These are phyloP conservation scores for Limnephilus lunatus DNA, from an alignment of 2,888 invertebrate species.

Conservation along the genomic window DNA sequence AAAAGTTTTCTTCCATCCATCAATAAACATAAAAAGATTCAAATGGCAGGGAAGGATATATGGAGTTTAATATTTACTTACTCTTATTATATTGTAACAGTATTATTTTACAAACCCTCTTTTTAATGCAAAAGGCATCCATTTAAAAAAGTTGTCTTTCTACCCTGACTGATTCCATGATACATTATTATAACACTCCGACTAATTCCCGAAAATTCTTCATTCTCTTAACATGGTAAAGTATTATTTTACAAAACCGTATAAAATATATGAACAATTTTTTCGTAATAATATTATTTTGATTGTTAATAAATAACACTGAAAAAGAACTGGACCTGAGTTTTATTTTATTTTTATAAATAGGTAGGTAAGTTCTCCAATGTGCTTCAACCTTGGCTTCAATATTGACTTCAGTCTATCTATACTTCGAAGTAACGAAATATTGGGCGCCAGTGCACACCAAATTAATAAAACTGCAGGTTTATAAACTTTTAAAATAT, in stretches of 20 bases:
- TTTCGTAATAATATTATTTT: background rate
- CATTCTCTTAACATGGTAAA: background rate
- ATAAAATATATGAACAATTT: background rate
- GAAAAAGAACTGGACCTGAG: background rate
- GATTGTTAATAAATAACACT: background rate
- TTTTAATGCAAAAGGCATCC: background rate
- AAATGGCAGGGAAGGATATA: background rate
- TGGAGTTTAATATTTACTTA: background rate
- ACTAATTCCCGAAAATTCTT: background rate
- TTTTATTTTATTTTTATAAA: background rate
- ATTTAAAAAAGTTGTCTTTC: background rate
- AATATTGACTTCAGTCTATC: background rate
- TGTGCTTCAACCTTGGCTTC: background rate
- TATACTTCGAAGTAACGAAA: background rate
- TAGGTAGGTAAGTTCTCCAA: background rate
- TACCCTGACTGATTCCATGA: background rate
- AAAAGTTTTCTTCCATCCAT: too few species aligned
- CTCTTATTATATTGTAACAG: background rate
- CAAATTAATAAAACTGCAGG: too few species aligned
- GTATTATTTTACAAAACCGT: too few species aligned
- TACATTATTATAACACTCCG: background rate
- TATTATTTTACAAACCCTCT: background rate
- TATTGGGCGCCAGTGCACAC: too few species aligned
- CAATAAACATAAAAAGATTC: too few species aligned
- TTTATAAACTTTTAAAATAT: too few species aligned